Evolutionary conservation across 2,797 vertebrate genomes (phyloP).

Genomic region (Chaenodraco wilsoni): DNA sequence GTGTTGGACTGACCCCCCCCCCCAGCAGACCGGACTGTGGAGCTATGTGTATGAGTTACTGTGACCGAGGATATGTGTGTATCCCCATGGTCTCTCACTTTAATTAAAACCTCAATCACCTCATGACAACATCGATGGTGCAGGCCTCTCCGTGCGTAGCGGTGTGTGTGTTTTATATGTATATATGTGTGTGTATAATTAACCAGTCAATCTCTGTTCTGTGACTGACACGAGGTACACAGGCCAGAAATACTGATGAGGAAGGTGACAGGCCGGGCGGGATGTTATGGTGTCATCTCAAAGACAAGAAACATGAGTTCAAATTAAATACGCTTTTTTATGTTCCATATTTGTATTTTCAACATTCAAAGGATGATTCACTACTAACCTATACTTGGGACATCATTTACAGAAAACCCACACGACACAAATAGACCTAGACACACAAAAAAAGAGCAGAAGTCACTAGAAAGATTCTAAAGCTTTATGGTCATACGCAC

Average conservation of each 20-base stretch:
- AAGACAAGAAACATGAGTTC: slow-evolving; percentile 16
- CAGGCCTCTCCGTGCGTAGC: slow-evolving; percentile 2
- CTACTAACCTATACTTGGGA: no score
- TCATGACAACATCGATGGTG: slow-evolving; percentile 24
- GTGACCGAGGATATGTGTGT: slow-evolving; percentile 21
- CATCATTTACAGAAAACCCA: no score
- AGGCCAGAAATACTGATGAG: slow-evolving; percentile 34
- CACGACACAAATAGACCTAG: no score
- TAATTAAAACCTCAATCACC: slow-evolving; percentile 61
- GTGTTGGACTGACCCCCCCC: neutral
- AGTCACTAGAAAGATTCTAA: no score
- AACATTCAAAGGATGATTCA: no score
- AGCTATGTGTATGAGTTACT: slow-evolving; percentile 39
- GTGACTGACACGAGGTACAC: slow-evolving; percentile 40
- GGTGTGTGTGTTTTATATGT: slow-evolving; percentile 9
- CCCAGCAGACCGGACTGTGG: neutral
- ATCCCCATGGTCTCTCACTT: slow-evolving; percentile 28
- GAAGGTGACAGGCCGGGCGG: neutral
- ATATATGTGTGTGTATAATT: slow-evolving; percentile 33
- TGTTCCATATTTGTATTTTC: no score
- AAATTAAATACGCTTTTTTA: neutral
- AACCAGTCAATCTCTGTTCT: slow-evolving; percentile 42
- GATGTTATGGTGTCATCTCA: slow-evolving; percentile 21
- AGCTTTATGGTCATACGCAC: no score
- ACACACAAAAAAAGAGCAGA: no score